phyloP scores from a whole-genome alignment of 2,113 vertebrate species.

The Myiopsitta monachus region DNA sequence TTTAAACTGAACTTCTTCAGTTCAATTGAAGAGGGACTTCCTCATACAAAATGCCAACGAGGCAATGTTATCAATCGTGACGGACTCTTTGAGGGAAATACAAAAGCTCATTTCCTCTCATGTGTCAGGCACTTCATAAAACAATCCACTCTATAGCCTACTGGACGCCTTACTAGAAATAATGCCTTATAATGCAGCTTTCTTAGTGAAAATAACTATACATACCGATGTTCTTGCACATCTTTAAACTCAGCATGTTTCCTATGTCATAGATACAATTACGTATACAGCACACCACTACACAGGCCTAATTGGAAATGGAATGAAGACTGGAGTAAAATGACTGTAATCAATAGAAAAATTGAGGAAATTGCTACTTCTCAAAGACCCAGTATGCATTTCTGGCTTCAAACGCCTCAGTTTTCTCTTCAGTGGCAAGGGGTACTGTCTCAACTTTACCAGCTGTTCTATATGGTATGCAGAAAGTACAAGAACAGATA shows the following conservation, averaged over 20 bases:
- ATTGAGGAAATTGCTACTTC: neutral
- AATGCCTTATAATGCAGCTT: neutral
- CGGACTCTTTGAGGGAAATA: neutral
- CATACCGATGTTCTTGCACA: neutral
- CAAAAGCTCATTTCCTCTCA: neutral
- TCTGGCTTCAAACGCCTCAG: neutral
- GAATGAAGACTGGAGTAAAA: neutral
- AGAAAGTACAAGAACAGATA: neutral
- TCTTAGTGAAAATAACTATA: neutral
- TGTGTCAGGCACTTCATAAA: neutral
- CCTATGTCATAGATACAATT: neutral
- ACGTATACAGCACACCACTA: neutral
- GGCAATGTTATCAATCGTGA: neutral
- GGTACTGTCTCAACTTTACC: neutral
- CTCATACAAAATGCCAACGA: neutral
- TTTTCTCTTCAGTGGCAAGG: neutral
- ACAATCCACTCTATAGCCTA: neutral
- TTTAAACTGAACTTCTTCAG: neutral
- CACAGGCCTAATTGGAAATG: neutral
- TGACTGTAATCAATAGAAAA: neutral
- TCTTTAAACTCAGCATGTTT: neutral
- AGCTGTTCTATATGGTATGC: neutral
- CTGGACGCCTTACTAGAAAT: neutral
- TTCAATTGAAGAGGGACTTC: neutral
- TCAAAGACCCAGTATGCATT: neutral